phyloP scores from a whole-genome alignment of 2,888 invertebrate species.

The Parnassius smintheus region DNA sequence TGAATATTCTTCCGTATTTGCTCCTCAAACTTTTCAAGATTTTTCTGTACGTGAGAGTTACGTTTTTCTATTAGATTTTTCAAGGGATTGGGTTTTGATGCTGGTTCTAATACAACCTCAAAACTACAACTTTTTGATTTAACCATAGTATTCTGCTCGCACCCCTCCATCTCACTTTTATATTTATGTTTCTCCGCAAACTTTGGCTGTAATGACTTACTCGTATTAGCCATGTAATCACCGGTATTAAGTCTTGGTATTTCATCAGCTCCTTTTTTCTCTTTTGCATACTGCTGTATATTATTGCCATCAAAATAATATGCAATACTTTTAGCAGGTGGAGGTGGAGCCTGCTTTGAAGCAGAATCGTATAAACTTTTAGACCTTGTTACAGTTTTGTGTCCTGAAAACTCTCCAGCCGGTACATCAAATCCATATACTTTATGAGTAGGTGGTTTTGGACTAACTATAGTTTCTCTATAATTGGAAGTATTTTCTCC shows the following conservation, averaged over 20 bases:
- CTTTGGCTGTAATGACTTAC: constrained; percentile 70
- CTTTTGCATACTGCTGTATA: constrained; percentile 61
- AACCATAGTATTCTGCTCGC: constrained; percentile 66
- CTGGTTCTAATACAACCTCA: constrained; percentile 75
- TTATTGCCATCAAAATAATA: constrained; percentile 77
- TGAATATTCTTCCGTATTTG: constrained; percentile 71
- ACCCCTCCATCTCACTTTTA: constrained; percentile 70
- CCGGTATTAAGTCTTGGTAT: constrained; percentile 81
- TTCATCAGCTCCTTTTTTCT: constrained; percentile 73
- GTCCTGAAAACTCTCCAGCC: constrained; percentile 52
- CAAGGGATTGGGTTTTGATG: constrained; percentile 71
- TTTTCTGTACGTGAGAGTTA: constrained; percentile 77
- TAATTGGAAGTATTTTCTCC: constrained; percentile 46
- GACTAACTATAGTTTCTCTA: constrained; percentile 35
- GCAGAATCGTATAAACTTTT: constrained; percentile 71
- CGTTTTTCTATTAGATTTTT: constrained; percentile 74
- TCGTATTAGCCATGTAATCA: constrained; percentile 76
- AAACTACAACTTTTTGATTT: constrained; percentile 78
- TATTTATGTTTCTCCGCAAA: constrained; percentile 69
- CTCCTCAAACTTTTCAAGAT: constrained; percentile 82
- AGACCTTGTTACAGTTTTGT: constrained; percentile 73
- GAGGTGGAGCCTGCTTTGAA: constrained; percentile 53
- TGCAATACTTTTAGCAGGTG: constrained; percentile 72
- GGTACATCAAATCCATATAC: constrained; percentile 69
- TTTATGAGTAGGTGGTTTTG: constrained; percentile 55